phyloP scores from a whole-genome alignment of 1,140 invertebrate species.

The Nebria ingens region DNA sequence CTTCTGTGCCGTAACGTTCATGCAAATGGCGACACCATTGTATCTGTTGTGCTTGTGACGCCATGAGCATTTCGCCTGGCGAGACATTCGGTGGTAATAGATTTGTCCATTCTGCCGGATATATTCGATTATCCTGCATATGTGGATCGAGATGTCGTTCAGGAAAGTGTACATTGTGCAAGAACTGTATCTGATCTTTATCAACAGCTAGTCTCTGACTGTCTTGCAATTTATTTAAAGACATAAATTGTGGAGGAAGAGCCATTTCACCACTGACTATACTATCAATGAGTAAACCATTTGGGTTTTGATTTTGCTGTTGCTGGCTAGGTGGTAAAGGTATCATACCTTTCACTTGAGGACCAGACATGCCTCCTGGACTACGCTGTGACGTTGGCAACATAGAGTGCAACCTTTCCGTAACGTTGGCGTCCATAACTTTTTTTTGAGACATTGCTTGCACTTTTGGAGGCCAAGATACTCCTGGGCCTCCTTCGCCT shows the following conservation, averaged over 20 bases:
- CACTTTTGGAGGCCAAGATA: conserved; percentile 15
- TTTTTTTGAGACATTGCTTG: conserved; percentile 13
- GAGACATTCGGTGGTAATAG: conserved; percentile 31
- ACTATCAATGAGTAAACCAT: conserved; percentile 1
- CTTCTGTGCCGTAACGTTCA: conserved; percentile 31
- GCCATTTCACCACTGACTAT: background rate
- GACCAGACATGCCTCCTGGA: background rate
- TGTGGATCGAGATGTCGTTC: conserved; percentile 25
- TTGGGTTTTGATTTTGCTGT: background rate
- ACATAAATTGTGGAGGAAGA: conserved; percentile 5
- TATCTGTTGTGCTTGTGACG: conserved; percentile 25
- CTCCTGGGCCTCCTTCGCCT: conserved; percentile 16
- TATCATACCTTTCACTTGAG: background rate
- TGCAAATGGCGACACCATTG: conserved; percentile 36
- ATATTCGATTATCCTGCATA: conserved; percentile 24
- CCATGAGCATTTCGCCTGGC: conserved; percentile 31
- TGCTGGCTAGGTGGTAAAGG: background rate
- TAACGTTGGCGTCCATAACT: conserved; percentile 11
- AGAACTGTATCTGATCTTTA: conserved; percentile 39
- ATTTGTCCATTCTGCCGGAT: conserved; percentile 26
- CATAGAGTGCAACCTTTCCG: background rate
- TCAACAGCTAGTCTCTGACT: conserved; percentile 14
- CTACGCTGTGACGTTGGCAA: background rate
- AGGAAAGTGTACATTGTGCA: conserved; percentile 43
- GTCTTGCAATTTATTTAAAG: conserved; percentile 1